Evolutionary conservation across 2,888 invertebrate genomes (phyloP), one percentile per base, ranked within the genome.

Genomic region (Adelognathus sp.): DNA sequence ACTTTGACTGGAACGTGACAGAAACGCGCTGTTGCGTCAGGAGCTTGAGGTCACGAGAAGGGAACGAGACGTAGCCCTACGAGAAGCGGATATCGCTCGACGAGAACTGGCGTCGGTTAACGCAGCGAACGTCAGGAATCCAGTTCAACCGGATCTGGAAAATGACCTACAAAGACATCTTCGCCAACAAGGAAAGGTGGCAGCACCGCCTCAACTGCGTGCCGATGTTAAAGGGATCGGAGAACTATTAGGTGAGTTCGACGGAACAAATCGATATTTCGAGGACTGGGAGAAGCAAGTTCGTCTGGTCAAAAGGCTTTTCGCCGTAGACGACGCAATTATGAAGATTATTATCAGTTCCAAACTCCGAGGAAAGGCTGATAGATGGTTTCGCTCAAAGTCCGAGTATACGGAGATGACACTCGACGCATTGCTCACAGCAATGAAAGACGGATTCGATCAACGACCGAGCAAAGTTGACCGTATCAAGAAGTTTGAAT

Each of bases 351-450:
- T 85, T 7, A 63, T 81, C 9, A 67, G 80, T 5, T 80, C 60
- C 5, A 74, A 71, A 29, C 56, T 83, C 6, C 83, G 72, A 33
- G 76, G 64, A 1, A 54, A 66, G 60, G 83, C 84, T 0, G 70
- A 78, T 3, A 63, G 64, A 16, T 84, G 83, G 80, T 82, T 82
- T n/a, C 82, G 82, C 5, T 81, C 76, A 3, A 77, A 75, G 36
- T 77, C 83, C 0, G 79, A 80, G 2, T 75, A 83, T 39, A 50
- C 81, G 0, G 76, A 52, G 16, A 61, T 82, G 71, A 56, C 18
- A 2, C 50, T 74, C 1, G 58, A 44, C 0, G 33, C 39, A 36
- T 36, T 85, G 11, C 50, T 84, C 7, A 5, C 7, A 2, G 67
- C 74, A 54, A 81, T 85, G 79, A 60, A 63, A 9, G 21, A 66